Percentiles rank a stretch among this genome's conserved stretches.
These are phyloP conservation scores for Coleophora deauratella DNA, from an alignment of 2,888 invertebrate genomes.

Conservation along the genomic window DNA sequence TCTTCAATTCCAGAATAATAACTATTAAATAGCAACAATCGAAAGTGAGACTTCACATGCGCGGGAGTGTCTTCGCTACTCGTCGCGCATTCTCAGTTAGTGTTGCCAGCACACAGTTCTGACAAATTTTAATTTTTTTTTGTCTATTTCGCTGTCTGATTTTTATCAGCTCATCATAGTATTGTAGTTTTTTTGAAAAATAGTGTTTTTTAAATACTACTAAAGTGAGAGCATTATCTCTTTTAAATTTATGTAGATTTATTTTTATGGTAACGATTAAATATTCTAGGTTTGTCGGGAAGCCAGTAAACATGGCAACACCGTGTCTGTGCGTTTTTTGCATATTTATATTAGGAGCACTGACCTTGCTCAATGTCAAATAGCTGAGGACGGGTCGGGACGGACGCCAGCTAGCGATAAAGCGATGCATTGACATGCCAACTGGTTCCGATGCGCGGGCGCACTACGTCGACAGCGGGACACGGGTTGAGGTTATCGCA, in stretches of 20 bases:
- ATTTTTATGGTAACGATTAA: too few species aligned
- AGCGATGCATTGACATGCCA: constrained; percentile 38
- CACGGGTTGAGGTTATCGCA: too few species aligned
- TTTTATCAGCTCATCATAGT: too few species aligned
- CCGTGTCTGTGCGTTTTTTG: constrained; percentile 39
- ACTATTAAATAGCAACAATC: constrained; percentile 43
- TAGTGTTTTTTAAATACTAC: too few species aligned
- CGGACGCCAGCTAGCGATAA: constrained; percentile 36
- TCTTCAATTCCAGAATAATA: too few species aligned
- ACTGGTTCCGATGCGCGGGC: constrained; percentile 34
- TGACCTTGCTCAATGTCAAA: constrained; percentile 74
- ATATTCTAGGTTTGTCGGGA: too few species aligned
- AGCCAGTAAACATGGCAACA: constrained; percentile 31
- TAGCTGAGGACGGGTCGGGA: constrained; percentile 43
- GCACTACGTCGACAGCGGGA: neutral
- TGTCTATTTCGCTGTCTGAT: too few species aligned
- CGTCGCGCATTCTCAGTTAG: constrained; percentile 29
- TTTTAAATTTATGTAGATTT: too few species aligned
- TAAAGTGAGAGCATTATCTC: too few species aligned
- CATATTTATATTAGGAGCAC: constrained; percentile 70
- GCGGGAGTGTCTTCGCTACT: constrained; percentile 34
- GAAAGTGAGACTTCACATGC: constrained; percentile 63
- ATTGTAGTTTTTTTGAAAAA: too few species aligned
- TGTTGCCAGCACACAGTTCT: too few species aligned
- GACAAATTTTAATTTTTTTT: too few species aligned